Base-by-base conservation (phyloP, 2,888 invertebrate species). In the Drosophila anomalata region DNA sequence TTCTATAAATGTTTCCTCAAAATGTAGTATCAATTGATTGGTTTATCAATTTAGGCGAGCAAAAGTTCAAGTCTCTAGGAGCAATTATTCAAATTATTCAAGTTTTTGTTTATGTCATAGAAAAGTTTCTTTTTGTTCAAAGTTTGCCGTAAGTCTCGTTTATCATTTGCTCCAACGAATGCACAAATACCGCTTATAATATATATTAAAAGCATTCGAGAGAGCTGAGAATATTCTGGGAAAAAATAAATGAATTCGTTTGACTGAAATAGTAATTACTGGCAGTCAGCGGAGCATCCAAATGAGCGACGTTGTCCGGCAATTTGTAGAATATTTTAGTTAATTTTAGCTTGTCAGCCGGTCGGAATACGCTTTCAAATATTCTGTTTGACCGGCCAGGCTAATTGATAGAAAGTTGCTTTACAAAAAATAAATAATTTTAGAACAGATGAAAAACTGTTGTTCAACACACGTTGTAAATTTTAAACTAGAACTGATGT, bases 191-290 rank as follows among this genome's bases (percentile, higher is more conserved):
- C 33, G 12, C 11, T 7, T 50, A 33, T 51, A n/a, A n/a, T 24
- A n/a, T 44, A 26, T 14, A 22, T 24, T 20, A 3, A 33, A 14
- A 20, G 33, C 20, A 12, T 26, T 26, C n/a, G 36, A n/a, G 9
- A 33, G 36, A 36, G 36, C 12, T 0, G 36, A 33, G 31, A 31
- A 61, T n/a, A 47, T 53, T 53, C 62, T 53, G 62, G n/a, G 31
- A 55, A 44, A 52, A 66, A 65, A 57, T 36, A 54, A 65, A 78
- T 76, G 53, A 57, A 68, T 68, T 61, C 65, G 55, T 59, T 76
- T 57, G 60, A 61, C 76, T 71, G 75, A 59, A 73, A 74, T 63
- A 67, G 62, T 71, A 81, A 81, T 82, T 74, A 79, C 58, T 42
- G 50, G 17, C 46, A 39, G 22, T 20, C 66, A 66, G 57, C 51